Conservation (phyloP, 1,140 invertebrate species). For the Protaetia brevitarsis region DNA sequence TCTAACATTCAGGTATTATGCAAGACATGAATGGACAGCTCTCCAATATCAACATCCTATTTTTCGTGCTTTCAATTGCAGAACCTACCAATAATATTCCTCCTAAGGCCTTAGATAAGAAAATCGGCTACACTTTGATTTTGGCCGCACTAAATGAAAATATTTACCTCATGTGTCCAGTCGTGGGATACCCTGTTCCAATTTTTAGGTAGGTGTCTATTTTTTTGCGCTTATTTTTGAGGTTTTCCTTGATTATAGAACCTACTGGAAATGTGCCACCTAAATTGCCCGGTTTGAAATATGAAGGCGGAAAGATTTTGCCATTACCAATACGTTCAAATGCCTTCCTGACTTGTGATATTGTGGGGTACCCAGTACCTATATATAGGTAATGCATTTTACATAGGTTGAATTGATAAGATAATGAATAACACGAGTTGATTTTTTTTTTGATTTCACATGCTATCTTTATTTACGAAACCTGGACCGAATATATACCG, state of each 20-base stretch:
- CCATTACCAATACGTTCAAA: conserved; percentile 29
- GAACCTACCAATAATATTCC: conserved; percentile 66
- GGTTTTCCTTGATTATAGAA: conserved; percentile 44
- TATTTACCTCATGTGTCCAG: conserved; percentile 60
- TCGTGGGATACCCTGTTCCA: conserved; percentile 63
- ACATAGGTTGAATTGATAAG: not conserved
- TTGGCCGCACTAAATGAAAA: conserved; percentile 40
- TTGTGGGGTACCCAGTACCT: conserved; percentile 59
- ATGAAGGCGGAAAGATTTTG: conserved; percentile 59
- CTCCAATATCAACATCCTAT: no score
- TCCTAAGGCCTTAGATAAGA: conserved; percentile 50
- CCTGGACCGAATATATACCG: no score
- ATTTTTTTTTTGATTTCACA: no score
- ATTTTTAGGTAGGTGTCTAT: conserved; percentile 58
- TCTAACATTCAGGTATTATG: not conserved
- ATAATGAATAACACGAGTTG: no score
- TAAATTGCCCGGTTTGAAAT: conserved; percentile 59
- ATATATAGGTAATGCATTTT: conserved; percentile 52
- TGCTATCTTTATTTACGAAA: no score
- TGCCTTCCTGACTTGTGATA: conserved; percentile 55
- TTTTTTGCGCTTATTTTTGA: not conserved
- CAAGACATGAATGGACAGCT: no score
- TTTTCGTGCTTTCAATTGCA: no score
- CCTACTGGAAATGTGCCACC: conserved; percentile 66
- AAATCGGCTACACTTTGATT: conserved; percentile 41